Percentiles rank a stretch among this genome's conserved stretches.
Evolutionary conservation across 2,888 invertebrate genomes (phyloP).

Genomic region (Muschampia plurimacula): DNA sequence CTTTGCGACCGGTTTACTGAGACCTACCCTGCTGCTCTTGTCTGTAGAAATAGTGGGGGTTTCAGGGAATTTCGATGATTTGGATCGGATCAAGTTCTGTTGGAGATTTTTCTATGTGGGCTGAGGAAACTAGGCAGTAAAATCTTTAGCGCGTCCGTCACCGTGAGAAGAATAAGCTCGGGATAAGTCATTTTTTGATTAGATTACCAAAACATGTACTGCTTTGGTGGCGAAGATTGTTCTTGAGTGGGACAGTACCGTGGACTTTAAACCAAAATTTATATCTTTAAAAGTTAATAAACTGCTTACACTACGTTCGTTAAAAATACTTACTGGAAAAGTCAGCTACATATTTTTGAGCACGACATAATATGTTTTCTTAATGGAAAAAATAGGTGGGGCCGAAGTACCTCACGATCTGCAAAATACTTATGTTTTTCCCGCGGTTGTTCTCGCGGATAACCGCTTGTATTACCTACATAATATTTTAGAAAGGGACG

Average conservation of each 20-base stretch:
- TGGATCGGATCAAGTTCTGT: conserved; percentile 45
- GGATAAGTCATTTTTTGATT: conserved; percentile 34
- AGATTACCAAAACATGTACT: conserved; percentile 19
- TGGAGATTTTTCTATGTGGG: conserved; percentile 51
- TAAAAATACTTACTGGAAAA: too few species aligned
- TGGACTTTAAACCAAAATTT: too few species aligned
- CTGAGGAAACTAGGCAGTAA: conserved; percentile 51
- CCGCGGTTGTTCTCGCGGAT: not conserved
- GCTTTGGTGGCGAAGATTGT: too few species aligned
- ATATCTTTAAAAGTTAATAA: too few species aligned
- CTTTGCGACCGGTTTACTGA: conserved; percentile 45
- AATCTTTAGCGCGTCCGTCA: conserved; percentile 54
- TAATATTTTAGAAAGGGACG: conserved; percentile 9
- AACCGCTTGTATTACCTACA: not conserved
- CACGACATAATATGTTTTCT: too few species aligned
- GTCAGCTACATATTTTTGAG: too few species aligned
- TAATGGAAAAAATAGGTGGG: too few species aligned
- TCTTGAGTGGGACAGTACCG: too few species aligned
- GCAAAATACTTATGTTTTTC: too few species aligned
- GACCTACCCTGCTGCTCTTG: conserved; percentile 39
- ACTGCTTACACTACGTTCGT: too few species aligned
- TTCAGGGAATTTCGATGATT: conserved; percentile 17
- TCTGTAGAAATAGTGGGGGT: not conserved
- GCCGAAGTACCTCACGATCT: too few species aligned
- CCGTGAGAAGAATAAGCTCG: conserved; percentile 50